These are phyloP conservation scores for Dreissena polymorpha DNA, from an alignment of 1,140 invertebrate species.

Conservation along the genomic window DNA sequence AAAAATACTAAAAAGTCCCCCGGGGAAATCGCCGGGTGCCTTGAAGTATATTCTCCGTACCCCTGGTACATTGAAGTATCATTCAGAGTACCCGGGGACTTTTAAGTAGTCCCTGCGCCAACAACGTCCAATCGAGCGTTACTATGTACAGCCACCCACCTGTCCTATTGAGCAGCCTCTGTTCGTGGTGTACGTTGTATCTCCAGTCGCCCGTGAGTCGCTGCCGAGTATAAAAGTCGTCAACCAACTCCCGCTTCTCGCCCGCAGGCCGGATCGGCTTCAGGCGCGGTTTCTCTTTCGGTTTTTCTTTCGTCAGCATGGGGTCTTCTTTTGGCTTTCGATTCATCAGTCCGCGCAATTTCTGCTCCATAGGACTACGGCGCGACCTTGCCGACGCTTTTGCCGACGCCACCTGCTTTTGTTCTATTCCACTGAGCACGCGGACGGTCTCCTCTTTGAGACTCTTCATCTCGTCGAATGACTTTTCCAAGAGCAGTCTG, in stretches of 20 bases:
- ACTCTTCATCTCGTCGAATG: conserved; percentile 21
- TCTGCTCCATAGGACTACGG: background rate
- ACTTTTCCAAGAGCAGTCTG: conserved; percentile 25
- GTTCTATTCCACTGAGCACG: background rate
- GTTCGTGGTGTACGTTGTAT: background rate
- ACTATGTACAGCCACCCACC: background rate
- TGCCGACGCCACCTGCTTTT: background rate
- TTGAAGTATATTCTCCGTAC: no score
- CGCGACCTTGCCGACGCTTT: background rate
- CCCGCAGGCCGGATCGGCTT: background rate
- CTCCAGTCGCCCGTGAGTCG: background rate
- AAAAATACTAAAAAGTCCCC: no score
- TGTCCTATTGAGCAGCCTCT: background rate
- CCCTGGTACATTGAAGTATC: no score
- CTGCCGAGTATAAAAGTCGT: background rate
- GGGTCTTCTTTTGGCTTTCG: background rate
- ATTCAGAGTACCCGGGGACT: no score
- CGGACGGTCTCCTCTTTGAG: conserved; percentile 19
- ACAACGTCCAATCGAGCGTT: no score
- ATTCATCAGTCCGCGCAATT: background rate
- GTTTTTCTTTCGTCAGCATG: background rate
- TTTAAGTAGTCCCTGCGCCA: no score
- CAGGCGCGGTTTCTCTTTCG: conserved; percentile 14
- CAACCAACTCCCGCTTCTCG: background rate
- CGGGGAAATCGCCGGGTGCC: no score